Evolutionary conservation across 2,888 invertebrate genomes (phyloP).

Genomic region (Atherix ibis): DNA sequence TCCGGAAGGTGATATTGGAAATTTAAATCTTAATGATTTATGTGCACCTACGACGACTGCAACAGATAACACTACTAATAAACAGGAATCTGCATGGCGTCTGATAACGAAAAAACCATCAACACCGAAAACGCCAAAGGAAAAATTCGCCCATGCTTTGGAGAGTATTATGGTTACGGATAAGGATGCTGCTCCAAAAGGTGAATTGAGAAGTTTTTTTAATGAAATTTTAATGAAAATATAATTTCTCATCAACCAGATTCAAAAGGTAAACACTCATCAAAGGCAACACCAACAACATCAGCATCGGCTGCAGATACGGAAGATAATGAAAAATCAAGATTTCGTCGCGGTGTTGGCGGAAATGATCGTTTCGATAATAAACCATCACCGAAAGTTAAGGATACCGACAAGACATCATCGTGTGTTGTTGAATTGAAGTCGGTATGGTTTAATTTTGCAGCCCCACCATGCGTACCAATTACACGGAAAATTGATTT

Average conservation of each 20-base stretch:
- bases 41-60: constrained; percentile 5
- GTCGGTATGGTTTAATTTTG: constrained; percentile 93
- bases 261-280: constrained; percentile 7
- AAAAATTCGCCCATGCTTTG: constrained; percentile 32
- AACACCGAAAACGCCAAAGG: constrained; percentile 43
- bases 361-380: too few species aligned
- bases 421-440: constrained; percentile 79
- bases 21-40: constrained; percentile 23
- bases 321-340: constrained; percentile 30
- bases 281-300: too few species aligned
- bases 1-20: constrained; percentile 13
- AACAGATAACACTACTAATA: constrained; percentile 8
- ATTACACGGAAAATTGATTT: constrained; percentile 90
- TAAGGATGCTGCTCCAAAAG: constrained; percentile 13
- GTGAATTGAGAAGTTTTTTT: not conserved
- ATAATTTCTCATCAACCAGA: constrained; percentile 2
- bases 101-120: constrained; percentile 36
- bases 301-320: constrained; percentile 33
- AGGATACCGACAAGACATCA: constrained; percentile 52
- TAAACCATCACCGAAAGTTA: too few species aligned
- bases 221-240: not conserved
- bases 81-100: constrained; percentile 30
- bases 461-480: constrained; percentile 87
- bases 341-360: too few species aligned
- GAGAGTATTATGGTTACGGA: constrained; percentile 23